Percentiles rank a stretch among this genome's conserved stretches.
Evolutionary conservation across 1,140 invertebrate species (phyloP).

Genomic region (Drosophila ogumai): DNA sequence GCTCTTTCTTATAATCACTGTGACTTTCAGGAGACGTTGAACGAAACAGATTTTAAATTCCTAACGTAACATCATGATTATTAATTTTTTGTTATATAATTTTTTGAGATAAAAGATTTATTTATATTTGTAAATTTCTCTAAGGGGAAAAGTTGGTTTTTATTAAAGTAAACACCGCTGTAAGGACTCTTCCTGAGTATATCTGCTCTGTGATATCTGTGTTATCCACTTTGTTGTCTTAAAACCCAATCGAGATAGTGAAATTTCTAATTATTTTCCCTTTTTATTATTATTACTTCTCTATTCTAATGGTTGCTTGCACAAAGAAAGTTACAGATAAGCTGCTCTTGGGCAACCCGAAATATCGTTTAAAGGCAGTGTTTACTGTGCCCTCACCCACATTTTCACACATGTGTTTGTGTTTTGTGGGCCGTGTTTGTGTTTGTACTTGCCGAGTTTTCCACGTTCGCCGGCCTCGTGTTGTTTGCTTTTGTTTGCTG

Average conservation of each 20-base stretch:
- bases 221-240: not conserved
- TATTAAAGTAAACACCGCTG: too few relatives aligned
- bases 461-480: slow-evolving; percentile 35
- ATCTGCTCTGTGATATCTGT: not conserved
- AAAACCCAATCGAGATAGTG: not conserved
- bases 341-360: slow-evolving; percentile 8
- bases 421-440: slow-evolving; percentile 33
- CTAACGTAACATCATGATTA: not conserved
- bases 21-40: not conserved
- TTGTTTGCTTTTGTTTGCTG: slow-evolving; percentile 60
- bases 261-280: not conserved
- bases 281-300: not conserved
- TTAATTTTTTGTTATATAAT: not conserved
- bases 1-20: not conserved
- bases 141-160: too few relatives aligned
- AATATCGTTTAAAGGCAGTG: slow-evolving; percentile 5
- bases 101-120: not conserved
- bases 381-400: slow-evolving; percentile 35
- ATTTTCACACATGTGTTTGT: slow-evolving; percentile 28
- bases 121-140: not conserved
- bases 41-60: not conserved
- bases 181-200: not conserved
- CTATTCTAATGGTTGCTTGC: not conserved
- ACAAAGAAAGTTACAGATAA: slow-evolving; percentile 13
- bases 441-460: slow-evolving; percentile 41